A percentile compares a stretch with the other conserved stretches of the same genome.
phyloP scores from a whole-genome alignment of 2,797 vertebrate genomes.

The Catamblyrhynchus diadema region DNA sequence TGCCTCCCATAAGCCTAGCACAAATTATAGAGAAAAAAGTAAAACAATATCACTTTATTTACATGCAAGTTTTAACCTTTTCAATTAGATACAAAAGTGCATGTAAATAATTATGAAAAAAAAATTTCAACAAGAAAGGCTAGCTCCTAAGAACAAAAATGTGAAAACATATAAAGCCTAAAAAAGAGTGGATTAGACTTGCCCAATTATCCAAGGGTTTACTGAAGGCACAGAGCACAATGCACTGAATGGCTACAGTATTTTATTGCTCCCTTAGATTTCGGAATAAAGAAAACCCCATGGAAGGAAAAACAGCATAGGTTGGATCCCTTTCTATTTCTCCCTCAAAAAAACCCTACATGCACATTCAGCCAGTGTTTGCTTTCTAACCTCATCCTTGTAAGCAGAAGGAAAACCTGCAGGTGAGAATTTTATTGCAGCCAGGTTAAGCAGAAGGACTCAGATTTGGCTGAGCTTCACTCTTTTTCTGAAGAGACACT shows the following conservation, averaged over 20 bases:
- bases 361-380: not conserved
- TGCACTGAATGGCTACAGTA: not conserved
- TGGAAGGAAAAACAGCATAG: not conserved
- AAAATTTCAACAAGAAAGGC: not conserved
- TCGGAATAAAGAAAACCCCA: not conserved
- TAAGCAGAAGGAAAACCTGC: not conserved
- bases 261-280: not conserved
- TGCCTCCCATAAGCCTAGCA: not conserved
- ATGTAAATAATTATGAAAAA: not conserved
- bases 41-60: not conserved
- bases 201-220: not conserved
- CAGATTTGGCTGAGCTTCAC: not conserved
- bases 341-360: fast-evolving
- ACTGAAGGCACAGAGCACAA: not conserved
- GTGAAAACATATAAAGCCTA: not conserved
- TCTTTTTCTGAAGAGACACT: not conserved
- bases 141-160: not conserved
- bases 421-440: not conserved
- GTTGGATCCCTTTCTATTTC: not conserved
- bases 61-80: not conserved
- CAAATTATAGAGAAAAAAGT: not conserved
- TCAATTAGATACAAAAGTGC: not conserved
- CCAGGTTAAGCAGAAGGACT: not conserved
- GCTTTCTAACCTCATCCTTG: not conserved
- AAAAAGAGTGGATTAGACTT: not conserved